A percentile compares a stretch with the other conserved stretches of the same genome.
These are phyloP conservation scores for Cynaeus angustus DNA, from an alignment of 2,888 invertebrate genomes.

Conservation along the genomic window DNA sequence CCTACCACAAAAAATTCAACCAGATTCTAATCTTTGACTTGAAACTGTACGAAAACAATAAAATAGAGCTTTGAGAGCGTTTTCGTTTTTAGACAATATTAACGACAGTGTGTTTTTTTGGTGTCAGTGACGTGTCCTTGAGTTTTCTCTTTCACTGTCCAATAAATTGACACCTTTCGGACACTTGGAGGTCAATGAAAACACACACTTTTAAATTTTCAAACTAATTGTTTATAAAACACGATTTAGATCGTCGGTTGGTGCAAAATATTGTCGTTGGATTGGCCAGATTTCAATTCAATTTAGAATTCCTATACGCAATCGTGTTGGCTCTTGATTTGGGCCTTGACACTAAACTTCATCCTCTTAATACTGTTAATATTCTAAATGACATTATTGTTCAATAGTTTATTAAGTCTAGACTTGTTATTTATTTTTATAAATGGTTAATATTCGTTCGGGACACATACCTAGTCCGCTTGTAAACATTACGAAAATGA, in stretches of 20 bases:
- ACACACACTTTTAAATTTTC: too few species aligned
- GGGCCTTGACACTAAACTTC: slow-evolving; percentile 47
- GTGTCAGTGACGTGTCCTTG: background rate
- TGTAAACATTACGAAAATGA: slow-evolving; percentile 3
- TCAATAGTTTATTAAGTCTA: slow-evolving; percentile 48
- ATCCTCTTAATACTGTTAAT: slow-evolving; percentile 45
- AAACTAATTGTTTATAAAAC: background rate
- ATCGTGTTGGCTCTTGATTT: slow-evolving; percentile 38
- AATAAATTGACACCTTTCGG: background rate
- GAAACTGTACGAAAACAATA: too few species aligned
- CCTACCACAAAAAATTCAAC: background rate
- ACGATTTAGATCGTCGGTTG: background rate
- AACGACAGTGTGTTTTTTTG: too few species aligned
- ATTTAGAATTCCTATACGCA: slow-evolving; percentile 15
- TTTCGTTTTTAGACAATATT: too few species aligned
- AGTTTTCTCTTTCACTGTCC: background rate
- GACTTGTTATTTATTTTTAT: slow-evolving; percentile 45
- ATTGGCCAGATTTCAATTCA: slow-evolving; percentile 34
- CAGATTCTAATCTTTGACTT: too few species aligned
- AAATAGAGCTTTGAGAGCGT: too few species aligned
- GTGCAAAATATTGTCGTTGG: too few species aligned
- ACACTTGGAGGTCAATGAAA: background rate
- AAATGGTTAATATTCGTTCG: slow-evolving; percentile 11
- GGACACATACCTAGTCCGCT: too few species aligned
- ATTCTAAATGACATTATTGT: slow-evolving; percentile 47